Base-by-base conservation (phyloP, 2,888 invertebrate species). In the Erynnis tages region DNA sequence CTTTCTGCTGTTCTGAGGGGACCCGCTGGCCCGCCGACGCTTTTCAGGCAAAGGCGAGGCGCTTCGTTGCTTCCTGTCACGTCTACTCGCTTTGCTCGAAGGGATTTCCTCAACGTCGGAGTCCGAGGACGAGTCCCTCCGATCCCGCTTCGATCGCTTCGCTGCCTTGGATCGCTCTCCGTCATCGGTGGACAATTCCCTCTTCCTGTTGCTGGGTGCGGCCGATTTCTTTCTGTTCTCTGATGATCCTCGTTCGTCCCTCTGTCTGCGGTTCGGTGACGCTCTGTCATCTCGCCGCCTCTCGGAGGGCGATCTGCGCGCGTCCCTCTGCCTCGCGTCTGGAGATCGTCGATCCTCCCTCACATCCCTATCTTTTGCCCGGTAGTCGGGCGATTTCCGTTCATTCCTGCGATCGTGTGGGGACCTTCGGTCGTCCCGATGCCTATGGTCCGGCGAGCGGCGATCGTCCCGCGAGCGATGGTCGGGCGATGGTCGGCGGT, bases 41-140 rank as follows among this genome's bases (percentile, higher is more conserved):
- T 84, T 87, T 14, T 81, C 82, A 0, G 83, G 82, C 2, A 76
- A 76, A 0, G 85, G 82, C 0, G 87, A 84, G 0, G 61, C 46
- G 54, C 80, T 14, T 56, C 32, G 3, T 78, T 79, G 60, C 72
- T 50, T 74, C 56, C 72, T 80, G 35, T 67, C 75, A 59, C 71
- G 70, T 48, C 76, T 80, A 0, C 78, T 75, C 8, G 54, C 47
- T 56, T 61, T 68, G 29, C 64, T 68, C 4, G 63, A 53, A 1
- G 67, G 60, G 23, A 56, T 56, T 43, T 74, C 70, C 46, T 78
- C 79, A 1, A 61, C 54, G 0, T 82, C 82, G 0, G 86, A 79
- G 41, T 75, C 76, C 0, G 73, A 71, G 2, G 58, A 57, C 0
- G 79, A 76, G 3, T 66, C 61, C 7, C 67, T 67, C n/a, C 74